Evolutionary conservation across 2,797 vertebrate genomes (phyloP).

Genomic region (Steatocranus sp.): DNA sequence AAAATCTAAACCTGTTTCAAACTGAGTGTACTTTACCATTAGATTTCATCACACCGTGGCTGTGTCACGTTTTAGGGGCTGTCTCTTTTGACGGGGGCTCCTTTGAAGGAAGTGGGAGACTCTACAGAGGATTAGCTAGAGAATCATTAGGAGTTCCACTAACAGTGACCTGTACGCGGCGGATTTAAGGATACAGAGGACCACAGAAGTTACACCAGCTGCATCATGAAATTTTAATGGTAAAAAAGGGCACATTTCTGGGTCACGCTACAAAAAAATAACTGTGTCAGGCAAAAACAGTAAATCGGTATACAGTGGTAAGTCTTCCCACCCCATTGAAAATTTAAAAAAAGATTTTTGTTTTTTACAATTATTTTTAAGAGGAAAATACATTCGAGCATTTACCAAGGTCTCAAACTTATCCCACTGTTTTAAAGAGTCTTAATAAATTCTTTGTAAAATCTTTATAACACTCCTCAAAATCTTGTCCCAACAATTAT

Average conservation of each 20-base stretch:
- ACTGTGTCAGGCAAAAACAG: background rate
- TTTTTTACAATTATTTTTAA: background rate
- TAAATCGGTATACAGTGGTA: background rate
- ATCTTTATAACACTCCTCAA: background rate
- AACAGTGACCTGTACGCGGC: background rate
- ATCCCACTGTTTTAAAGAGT: background rate
- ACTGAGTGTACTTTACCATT: constrained; percentile 5
- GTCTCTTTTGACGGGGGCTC: background rate
- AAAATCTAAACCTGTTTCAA: constrained; percentile 2
- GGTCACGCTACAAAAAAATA: background rate
- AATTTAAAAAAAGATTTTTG: background rate
- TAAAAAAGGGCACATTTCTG: background rate
- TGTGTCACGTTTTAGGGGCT: background rate
- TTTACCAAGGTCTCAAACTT: background rate
- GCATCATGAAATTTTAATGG: background rate
- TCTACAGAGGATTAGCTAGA: background rate
- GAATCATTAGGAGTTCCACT: background rate
- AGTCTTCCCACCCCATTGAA: background rate
- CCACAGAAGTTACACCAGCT: background rate
- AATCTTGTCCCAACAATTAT: background rate
- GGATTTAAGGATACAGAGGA: background rate
- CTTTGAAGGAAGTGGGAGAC: background rate
- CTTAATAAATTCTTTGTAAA: background rate
- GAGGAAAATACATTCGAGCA: background rate
- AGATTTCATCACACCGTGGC: constrained; percentile 18